These are phyloP conservation scores for Anoplius nigerrimus DNA, from an alignment of 2,888 invertebrate species.

Conservation along the genomic window DNA sequence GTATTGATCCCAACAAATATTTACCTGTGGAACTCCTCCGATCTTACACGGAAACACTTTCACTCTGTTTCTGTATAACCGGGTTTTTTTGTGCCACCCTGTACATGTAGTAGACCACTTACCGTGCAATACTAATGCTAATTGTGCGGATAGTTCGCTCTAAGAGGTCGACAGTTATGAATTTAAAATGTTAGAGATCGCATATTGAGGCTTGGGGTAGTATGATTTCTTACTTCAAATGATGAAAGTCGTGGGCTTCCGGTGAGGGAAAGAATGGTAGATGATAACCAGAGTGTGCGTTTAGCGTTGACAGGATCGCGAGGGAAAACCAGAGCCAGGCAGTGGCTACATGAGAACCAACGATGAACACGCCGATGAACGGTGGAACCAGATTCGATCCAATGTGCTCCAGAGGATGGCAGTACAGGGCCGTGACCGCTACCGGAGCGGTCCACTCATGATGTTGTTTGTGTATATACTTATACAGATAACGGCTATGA, in stretches of 20 bases:
- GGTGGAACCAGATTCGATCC: slow-evolving; percentile 87
- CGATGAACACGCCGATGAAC: slow-evolving; percentile 83
- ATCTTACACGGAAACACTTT: no score
- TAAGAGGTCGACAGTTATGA: no score
- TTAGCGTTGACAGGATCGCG: slow-evolving; percentile 86
- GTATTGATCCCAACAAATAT: no score
- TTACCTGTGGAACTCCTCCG: no score
- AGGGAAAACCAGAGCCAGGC: slow-evolving; percentile 87
- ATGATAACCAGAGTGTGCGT: slow-evolving; percentile 91
- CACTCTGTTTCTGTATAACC: no score
- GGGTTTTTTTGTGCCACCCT: no score
- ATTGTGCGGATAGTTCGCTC: no score
- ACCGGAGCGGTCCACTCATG: slow-evolving; percentile 93
- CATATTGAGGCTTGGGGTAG: not conserved
- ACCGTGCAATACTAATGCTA: no score
- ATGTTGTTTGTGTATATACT: slow-evolving; percentile 89
- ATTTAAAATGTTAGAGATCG: not conserved
- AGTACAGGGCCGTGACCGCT: slow-evolving; percentile 88
- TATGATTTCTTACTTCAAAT: slow-evolving; percentile 81
- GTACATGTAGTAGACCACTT: no score
- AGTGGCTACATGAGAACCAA: slow-evolving; percentile 86
- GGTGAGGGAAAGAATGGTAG: slow-evolving; percentile 90
- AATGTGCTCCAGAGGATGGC: slow-evolving; percentile 86
- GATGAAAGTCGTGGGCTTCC: slow-evolving; percentile 92
- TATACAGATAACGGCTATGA: slow-evolving; percentile 85